Evolutionary conservation across 2,797 vertebrate genomes (phyloP).

Genomic region (Mormyrops attenuatus): DNA sequence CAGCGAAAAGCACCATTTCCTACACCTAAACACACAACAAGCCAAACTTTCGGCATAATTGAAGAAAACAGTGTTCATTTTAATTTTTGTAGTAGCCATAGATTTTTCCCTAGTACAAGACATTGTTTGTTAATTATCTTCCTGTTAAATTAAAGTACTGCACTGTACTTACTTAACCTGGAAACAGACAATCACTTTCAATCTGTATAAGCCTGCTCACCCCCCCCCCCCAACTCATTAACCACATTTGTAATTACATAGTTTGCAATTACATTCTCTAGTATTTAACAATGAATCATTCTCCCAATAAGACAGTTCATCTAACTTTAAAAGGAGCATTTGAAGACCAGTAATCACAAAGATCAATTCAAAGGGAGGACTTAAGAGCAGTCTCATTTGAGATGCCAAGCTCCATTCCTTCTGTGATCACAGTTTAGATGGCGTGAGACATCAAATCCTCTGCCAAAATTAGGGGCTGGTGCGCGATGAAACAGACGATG

Average conservation of each 20-base stretch:
- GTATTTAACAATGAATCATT: conserved; percentile 19
- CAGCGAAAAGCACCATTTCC: background rate
- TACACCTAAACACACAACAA: background rate
- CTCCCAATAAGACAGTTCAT: background rate
- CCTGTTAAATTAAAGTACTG: conserved; percentile 11
- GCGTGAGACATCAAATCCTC: background rate
- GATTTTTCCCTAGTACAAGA: background rate
- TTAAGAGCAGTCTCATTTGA: background rate
- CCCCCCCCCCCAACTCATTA: background rate
- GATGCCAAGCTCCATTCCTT: background rate
- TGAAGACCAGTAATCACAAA: background rate
- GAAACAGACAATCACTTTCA: background rate
- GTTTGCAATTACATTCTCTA: background rate
- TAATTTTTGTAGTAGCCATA: background rate
- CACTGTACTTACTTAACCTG: background rate
- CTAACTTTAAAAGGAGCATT: background rate
- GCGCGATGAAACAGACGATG: background rate
- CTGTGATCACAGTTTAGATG: background rate
- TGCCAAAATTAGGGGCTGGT: background rate
- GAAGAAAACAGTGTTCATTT: background rate
- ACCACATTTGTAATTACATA: conserved; percentile 6
- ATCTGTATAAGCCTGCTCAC: background rate
- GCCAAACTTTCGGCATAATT: conserved; percentile 25
- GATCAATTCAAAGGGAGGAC: background rate
- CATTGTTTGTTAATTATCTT: conserved; percentile 14